A percentile compares a stretch with the other conserved stretches of the same genome.
Conservation (phyloP, 2,888 invertebrate species). For the Hypena proboscidalis region DNA sequence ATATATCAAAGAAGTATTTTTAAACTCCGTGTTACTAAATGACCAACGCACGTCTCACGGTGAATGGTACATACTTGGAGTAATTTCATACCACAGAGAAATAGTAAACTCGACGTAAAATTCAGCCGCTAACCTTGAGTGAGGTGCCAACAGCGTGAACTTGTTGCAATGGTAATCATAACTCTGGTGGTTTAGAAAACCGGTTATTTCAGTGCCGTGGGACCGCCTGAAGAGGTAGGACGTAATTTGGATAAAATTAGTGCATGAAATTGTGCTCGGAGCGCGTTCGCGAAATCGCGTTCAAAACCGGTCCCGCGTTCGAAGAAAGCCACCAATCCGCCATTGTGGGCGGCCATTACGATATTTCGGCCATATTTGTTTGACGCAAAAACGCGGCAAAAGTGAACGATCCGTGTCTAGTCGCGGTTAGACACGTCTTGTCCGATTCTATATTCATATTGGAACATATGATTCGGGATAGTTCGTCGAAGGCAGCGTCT, state of each 20-base stretch:
- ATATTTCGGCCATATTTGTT: conserved; percentile 80
- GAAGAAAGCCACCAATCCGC: conserved; percentile 69
- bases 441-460: conserved; percentile 54
- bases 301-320: conserved; percentile 67
- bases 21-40: conserved; percentile 42
- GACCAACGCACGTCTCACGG: conserved; percentile 45
- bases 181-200: conserved; percentile 64
- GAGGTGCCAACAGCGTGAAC: conserved; percentile 57
- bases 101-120: conserved; percentile 63
- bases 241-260: conserved; percentile 67
- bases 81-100: conserved; percentile 52
- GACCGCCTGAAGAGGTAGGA: conserved; percentile 70
- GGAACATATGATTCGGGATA: conserved; percentile 52
- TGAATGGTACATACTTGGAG: conserved; percentile 58
- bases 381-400: conserved; percentile 71
- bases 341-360: conserved; percentile 71
- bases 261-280: conserved; percentile 57
- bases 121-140: conserved; percentile 58
- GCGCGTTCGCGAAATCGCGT: conserved; percentile 65
- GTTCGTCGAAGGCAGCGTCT: conserved; percentile 42
- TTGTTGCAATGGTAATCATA: conserved; percentile 53
- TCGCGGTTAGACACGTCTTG: conserved; percentile 49
- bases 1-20: conserved; percentile 42
- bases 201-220: conserved; percentile 75
- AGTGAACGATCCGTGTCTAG: conserved; percentile 58